These are phyloP conservation scores for Malthinus flaveolus DNA, from an alignment of 2,888 invertebrate species.

Conservation along the genomic window DNA sequence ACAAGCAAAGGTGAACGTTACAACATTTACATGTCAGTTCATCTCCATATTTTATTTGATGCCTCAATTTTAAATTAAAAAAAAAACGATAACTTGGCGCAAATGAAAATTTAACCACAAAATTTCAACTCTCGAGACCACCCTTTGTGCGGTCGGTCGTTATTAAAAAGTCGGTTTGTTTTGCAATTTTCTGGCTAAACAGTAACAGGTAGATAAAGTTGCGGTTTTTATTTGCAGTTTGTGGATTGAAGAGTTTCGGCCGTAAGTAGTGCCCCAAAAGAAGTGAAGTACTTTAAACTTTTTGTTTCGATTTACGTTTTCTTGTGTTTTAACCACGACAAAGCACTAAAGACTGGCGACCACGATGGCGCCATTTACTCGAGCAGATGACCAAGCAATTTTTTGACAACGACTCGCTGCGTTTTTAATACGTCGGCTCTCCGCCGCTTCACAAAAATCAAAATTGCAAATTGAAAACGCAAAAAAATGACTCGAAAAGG, in stretches of 20 bases:
- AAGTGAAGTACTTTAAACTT: slow-evolving; percentile 11
- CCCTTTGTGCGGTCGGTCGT: neutral
- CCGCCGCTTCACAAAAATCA: neutral
- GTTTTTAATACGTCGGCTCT: neutral
- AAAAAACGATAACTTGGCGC: too few species aligned
- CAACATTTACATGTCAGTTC: slow-evolving; percentile 40
- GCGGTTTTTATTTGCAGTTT: slow-evolving; percentile 2
- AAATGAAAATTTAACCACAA: neutral
- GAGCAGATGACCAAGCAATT: slow-evolving; percentile 34
- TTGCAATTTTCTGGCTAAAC: neutral
- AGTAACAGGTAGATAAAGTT: slow-evolving; percentile 4
- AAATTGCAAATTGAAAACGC: neutral
- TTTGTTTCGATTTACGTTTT: slow-evolving; percentile 30
- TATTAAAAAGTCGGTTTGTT: slow-evolving; percentile 2
- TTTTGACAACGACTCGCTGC: slow-evolving; percentile 5
- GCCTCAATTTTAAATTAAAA: slow-evolving; percentile 39
- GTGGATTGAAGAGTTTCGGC: neutral
- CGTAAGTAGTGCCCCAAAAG: slow-evolving; percentile 14
- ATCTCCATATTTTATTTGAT: slow-evolving; percentile 37
- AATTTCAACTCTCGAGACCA: neutral
- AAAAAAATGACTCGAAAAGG: slow-evolving; percentile 1
- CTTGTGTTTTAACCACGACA: slow-evolving; percentile 31
- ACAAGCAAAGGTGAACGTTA: slow-evolving; percentile 27
- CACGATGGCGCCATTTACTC: slow-evolving; percentile 34
- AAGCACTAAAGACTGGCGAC: slow-evolving; percentile 23